Conservation (phyloP, 2,797 vertebrate species). For the Poecile montanus region DNA sequence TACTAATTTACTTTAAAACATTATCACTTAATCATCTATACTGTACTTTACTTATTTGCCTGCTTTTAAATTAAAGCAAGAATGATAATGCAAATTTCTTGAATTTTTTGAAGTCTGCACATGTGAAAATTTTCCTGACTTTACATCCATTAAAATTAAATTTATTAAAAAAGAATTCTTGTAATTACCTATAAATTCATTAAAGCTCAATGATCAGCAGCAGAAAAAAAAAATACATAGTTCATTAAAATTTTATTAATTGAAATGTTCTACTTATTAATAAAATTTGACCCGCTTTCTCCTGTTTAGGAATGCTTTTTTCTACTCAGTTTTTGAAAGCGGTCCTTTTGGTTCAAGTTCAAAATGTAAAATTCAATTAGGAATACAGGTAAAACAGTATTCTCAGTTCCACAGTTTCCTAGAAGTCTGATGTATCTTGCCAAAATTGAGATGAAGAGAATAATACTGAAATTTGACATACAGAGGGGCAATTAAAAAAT, state of each 20-base stretch:
- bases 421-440: not conserved
- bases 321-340: not conserved
- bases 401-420: not conserved
- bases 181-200: not conserved
- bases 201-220: not conserved
- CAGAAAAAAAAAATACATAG: not conserved
- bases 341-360: not conserved
- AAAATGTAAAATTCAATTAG: not conserved
- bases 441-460: not conserved
- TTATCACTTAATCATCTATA: not conserved
- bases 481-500: not conserved
- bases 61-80: slow-evolving; percentile 11
- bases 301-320: not conserved
- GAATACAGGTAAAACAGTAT: not conserved
- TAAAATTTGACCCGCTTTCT: not conserved
- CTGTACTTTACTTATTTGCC: not conserved
- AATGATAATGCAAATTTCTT: not conserved
- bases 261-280: slow-evolving; percentile 20
- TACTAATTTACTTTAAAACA: not conserved
- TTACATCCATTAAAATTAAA: not conserved
- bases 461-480: not conserved
- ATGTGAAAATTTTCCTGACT: not conserved
- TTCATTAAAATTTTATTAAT: slow-evolving; percentile 34
- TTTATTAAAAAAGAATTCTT: not conserved
- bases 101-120: not conserved